These are phyloP conservation scores for Horisme vitalbata DNA, from an alignment of 2,888 invertebrate genomes.

Conservation along the genomic window DNA sequence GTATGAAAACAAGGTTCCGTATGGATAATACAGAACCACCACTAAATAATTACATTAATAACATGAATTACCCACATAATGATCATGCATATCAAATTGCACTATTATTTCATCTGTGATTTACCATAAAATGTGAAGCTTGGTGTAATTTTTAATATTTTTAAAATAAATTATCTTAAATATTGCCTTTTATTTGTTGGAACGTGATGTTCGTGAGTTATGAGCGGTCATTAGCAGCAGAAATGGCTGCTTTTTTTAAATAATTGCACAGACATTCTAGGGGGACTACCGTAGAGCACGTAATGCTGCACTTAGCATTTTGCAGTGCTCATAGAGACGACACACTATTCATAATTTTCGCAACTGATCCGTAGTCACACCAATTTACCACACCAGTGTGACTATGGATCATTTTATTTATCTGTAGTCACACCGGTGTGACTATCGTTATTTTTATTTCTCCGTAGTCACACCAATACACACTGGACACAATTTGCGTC, in stretches of 20 bases:
- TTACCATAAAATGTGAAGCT: constrained; percentile 30
- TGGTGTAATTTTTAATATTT: constrained; percentile 24
- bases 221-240: constrained; percentile 44
- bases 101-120: constrained; percentile 35
- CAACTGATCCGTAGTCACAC: too few species aligned
- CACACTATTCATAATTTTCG: too few species aligned
- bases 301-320: too few species aligned
- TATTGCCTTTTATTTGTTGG: constrained; percentile 64
- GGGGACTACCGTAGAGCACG: background rate
- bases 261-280: constrained; percentile 25
- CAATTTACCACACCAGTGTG: too few species aligned
- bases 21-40: too few species aligned
- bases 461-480: too few species aligned
- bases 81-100: constrained; percentile 34
- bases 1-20: too few species aligned
- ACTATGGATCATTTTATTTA: too few species aligned
- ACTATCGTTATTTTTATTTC: too few species aligned
- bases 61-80: background rate
- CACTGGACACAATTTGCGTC: too few species aligned
- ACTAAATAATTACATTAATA: background rate
- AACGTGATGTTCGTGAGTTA: constrained; percentile 38
- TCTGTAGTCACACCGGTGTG: too few species aligned
- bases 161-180: constrained; percentile 60
- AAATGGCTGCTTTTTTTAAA: constrained; percentile 42
- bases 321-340: too few species aligned